Base-by-base conservation (phyloP, 2,113 vertebrate genomes). In the Sula dactylatra region DNA sequence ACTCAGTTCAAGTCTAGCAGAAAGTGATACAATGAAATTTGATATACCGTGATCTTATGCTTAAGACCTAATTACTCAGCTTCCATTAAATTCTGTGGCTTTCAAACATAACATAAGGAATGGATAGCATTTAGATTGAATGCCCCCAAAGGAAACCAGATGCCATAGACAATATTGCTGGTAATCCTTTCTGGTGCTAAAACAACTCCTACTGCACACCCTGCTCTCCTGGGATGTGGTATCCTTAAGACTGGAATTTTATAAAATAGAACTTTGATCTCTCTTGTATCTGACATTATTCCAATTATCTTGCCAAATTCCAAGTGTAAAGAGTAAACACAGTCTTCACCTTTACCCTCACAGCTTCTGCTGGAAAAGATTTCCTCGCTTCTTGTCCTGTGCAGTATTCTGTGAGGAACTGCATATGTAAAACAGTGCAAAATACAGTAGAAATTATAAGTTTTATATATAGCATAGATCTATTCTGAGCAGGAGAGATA, bases 271-370 rank as follows among this genome's bases (percentile, higher is more conserved):
- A 36, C 56, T 94, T 96, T 79, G 64, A 84, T 94, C 84, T 91
- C 1, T 85, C 36, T 80, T 96, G 36, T 62, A 70, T 82, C 78
- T 96, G 90, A 96, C 78, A 66, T 88, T 95, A 87, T 95, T 94
- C 90, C 74, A 90, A 73, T 80, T 82, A 82, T 69, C 72, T 84
- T 93, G 94, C 83, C 94, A 93, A 84, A 84, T 89, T 96, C 83
- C 86, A 91, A 86, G 66, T 65, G 67, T 84, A 47, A 47, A 47
- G 82, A 81, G 59, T 86, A 94, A 95, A 95, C 88, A 95, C 22
- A 82, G 44, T 61, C 66, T 87, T 94, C 70, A 80, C 65, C 44
- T 91, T 87, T 83, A 91, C 26, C 55, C 67, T 96, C 52, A 64
- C 55, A 86, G 64, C 59, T 92, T 94, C 69, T 79, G 16, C 50